Percentiles rank a stretch among this genome's conserved stretches.
Conservation (phyloP, 1,140 invertebrate genomes). For the Thaumetopoea pityocampa region DNA sequence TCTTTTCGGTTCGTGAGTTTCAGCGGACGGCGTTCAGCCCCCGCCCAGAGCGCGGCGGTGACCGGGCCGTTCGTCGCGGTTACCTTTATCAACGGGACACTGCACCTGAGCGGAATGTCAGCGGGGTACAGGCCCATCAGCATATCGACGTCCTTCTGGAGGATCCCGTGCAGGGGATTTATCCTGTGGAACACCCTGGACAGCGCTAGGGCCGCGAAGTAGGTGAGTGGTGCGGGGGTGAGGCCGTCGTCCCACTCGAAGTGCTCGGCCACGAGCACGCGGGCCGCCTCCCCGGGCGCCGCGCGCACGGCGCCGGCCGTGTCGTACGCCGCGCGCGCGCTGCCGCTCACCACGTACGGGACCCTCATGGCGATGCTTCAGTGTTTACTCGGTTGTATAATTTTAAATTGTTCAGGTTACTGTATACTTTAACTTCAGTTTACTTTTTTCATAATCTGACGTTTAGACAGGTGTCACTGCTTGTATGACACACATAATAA, state of each 20-base stretch:
- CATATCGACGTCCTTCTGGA: conserved; percentile 62
- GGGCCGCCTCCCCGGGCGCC: conserved; percentile 36
- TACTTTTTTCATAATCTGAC: no score
- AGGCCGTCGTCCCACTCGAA: conserved; percentile 63
- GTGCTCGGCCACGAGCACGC: conserved; percentile 55
- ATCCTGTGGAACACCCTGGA: conserved; percentile 56
- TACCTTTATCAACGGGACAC: conserved; percentile 60
- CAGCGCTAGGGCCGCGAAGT: conserved; percentile 40
- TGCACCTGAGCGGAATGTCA: conserved; percentile 55
- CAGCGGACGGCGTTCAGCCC: no score
- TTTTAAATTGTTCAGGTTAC: no score
- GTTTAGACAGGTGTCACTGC: no score
- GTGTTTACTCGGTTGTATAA: no score
- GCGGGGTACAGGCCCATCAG: conserved; percentile 65
- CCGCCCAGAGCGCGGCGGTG: no score
- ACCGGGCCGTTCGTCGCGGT: no score
- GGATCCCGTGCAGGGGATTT: conserved; percentile 50
- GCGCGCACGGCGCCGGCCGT: conserved; percentile 38
- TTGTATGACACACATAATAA: no score
- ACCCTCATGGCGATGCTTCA: conserved; percentile 49
- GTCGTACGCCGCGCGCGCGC: conserved; percentile 43
- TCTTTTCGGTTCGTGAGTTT: no score
- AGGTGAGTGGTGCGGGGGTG: conserved; percentile 56
- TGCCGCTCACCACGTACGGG: conserved; percentile 51
- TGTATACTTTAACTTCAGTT: no score